Evolutionary conservation across 2,888 invertebrate genomes (phyloP), one percentile per base, ranked within the genome.

Genomic region (Clepsis dumicolana): DNA sequence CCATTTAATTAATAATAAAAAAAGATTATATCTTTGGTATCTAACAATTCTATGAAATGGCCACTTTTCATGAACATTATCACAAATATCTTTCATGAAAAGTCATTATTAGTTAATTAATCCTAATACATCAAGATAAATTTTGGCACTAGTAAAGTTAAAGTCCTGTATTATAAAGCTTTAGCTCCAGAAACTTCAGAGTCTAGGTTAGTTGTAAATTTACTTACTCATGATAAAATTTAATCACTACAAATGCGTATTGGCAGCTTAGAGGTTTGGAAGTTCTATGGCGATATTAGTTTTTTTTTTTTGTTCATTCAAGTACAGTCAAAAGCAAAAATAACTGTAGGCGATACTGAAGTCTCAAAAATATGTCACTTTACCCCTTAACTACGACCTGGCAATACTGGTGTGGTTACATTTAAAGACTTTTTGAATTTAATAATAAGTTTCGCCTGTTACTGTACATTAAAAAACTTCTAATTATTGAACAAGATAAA

Each of bases 141-240:
- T 61, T 65, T 70, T 64, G 69, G 69, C 64, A 70, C 64, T 64
- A 65, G 44, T 61, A 29, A 60, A 57, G 35, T 54, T 70, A 54
- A 62, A 63, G 62, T 67, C 62, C 50, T 57, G 67, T 67, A 63
- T 67, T 18, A 57, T 52, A 62, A 63, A 63, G 67, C 56, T 63
- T 57, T 57, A 50, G 56, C 67, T 67, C 53, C 62, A 50, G 62
- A 56, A 67, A 62, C 38, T 59, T 41, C 61, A 65, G 24, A 53
- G 27, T 59, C 50, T 54, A 48, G 56, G 50, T 65, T 24, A 41
- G 41, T 62, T 18, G 41, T 53, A 57, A 50, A 38, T 38, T 7
- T 48, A 56, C 10, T 7, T 35, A 57, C 48, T 64, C 32, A 35
- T 3, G 48, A 35, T 50, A 57, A 54, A 57, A 57, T 18, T 44